Base-by-base conservation (phyloP, 1,140 invertebrate genomes). In the Drosophila arawakana region DNA sequence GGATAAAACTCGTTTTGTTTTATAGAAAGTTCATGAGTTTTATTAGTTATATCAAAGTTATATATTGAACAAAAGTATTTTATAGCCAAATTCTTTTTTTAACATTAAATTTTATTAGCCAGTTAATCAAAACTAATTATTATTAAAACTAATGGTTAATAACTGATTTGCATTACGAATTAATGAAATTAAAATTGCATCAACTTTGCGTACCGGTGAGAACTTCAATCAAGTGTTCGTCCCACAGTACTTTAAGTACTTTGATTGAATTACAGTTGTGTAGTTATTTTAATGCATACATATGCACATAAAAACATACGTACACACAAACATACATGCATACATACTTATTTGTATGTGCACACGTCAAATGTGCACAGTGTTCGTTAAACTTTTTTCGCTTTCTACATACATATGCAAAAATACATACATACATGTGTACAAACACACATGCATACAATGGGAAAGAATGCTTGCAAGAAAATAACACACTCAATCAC, bases 251-350 rank as follows among this genome's bases (percentile, higher is more conserved):
- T 57, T 57, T 6, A 57, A 57, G 54, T 41, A 35, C 9, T 57
- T 57, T 57, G 37, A 57, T 57, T 57, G 37, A 39, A 57, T 57
- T 57, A 57, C 34, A 54, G 50, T 54, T 54, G n/a, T 54, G n/a
- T 43, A 43, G 41, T 43, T 13, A n/a, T 43, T 43, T 6, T 43
- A 43, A 13, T 43, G n/a, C 4, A 43, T 43, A 43, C 10, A 39
- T 30, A 5, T 30, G 25, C 25, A 30, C 25, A 30, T 30, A 30
- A 4, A 30, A 30, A 30, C 25, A 30, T 13, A 43, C 25, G 3
- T 30, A 6, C 25, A 30, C 6, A 30, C 25, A 30, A 5, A 30
- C 25, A 30, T 30, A 30, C 25, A 30, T 13, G 11, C 25, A 30
- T 30, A 30, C 25, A 5, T 6, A 13, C 4, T 13, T 43, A 43